phyloP scores from a whole-genome alignment of 2,113 vertebrate genomes.

The Odocoileus virginianus region DNA sequence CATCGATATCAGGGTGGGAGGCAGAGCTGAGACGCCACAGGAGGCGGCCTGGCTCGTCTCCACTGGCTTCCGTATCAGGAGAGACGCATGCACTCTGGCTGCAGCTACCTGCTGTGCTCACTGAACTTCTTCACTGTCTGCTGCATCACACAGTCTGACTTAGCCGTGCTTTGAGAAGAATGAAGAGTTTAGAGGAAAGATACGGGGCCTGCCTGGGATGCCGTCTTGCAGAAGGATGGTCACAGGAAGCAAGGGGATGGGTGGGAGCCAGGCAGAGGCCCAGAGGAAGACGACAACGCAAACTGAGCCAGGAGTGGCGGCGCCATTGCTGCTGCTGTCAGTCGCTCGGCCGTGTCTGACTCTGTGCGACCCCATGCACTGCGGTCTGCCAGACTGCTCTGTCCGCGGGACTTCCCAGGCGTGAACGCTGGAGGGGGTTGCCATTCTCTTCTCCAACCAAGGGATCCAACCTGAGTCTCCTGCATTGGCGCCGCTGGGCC shows the following conservation, averaged over 20 bases:
- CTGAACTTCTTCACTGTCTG: not conserved
- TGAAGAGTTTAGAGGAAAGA: not conserved
- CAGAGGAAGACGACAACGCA: no score
- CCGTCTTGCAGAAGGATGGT: not conserved
- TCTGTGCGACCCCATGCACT: accelerated
- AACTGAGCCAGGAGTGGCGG: accelerated
- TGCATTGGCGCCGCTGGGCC: not conserved
- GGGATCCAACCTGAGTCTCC: not conserved
- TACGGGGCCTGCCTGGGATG: accelerated
- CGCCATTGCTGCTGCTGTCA: accelerated
- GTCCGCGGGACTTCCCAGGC: not conserved
- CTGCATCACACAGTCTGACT: not conserved
- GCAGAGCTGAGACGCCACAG: no score
- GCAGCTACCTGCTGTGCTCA: accelerated
- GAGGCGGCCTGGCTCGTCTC: not conserved
- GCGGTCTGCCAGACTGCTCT: not conserved
- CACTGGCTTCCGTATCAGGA: accelerated
- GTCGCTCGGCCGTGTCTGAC: accelerated
- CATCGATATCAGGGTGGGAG: not conserved
- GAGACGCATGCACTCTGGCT: accelerated
- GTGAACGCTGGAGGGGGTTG: not conserved
- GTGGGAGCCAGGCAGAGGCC: not conserved
- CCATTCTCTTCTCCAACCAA: not conserved
- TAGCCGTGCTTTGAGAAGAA: not conserved
- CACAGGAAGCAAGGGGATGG: accelerated